A percentile compares a stretch with the other conserved stretches of the same genome.
Evolutionary conservation across 2,797 vertebrate species (phyloP).

Genomic region (Cheirogaleus major): DNA sequence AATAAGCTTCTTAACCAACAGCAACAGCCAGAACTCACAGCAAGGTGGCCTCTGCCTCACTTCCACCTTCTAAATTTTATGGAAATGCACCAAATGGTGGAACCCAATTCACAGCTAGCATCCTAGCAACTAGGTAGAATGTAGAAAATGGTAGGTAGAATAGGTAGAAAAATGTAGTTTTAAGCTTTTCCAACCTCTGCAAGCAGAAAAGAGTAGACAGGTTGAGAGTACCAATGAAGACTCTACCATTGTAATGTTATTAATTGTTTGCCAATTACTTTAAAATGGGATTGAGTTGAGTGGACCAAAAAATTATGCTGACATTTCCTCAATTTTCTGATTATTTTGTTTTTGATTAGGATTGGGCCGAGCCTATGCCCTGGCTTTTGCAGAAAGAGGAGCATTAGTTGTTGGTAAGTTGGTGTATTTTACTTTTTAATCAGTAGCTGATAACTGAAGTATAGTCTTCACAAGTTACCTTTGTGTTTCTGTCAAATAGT

Average conservation of each 20-base stretch:
- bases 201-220: not conserved
- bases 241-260: not conserved
- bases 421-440: constrained; percentile 47
- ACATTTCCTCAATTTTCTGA: not conserved
- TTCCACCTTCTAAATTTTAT: not conserved
- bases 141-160: not conserved
- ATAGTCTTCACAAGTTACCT: constrained; percentile 1
- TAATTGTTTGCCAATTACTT: not conserved
- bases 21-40: not conserved
- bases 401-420: constrained; percentile 95
- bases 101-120: not conserved
- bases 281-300: not conserved
- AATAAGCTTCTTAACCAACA: not conserved
- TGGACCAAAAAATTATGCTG: not conserved
- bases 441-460: not conserved
- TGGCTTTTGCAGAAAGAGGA: constrained; percentile 97
- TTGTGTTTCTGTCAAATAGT: constrained; percentile 55
- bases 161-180: not conserved
- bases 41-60: not conserved
- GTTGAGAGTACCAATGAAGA: not conserved
- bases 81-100: not conserved
- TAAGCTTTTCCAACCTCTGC: constrained; percentile 9
- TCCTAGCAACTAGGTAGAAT: not conserved
- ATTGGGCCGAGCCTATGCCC: constrained; percentile 94
- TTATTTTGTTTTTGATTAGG: constrained; percentile 85